Conservation (phyloP, 1,140 invertebrate species). For the Fragariocoptes setiger region DNA sequence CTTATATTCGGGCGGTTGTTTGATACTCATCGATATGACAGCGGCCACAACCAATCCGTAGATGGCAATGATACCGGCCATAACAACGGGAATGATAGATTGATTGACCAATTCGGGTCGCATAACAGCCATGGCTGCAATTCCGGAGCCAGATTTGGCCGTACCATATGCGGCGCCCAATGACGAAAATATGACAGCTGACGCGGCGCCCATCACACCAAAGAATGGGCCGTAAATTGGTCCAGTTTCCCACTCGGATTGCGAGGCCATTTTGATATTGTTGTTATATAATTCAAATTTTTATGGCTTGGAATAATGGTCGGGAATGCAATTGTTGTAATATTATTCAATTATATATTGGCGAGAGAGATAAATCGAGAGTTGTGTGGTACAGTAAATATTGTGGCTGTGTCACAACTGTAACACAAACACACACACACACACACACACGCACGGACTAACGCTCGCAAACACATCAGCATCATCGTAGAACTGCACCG, state of each 20-base stretch:
- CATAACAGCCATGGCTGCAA: constrained; percentile 98
- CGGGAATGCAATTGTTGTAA: no score
- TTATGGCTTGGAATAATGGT: no score
- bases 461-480: no score
- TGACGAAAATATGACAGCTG: constrained; percentile 87
- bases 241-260: constrained; percentile 20
- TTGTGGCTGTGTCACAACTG: no score
- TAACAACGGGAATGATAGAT: constrained; percentile 98
- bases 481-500: no score
- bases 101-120: constrained; percentile 98
- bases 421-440: no score
- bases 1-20: constrained; percentile 12
- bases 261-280: no score
- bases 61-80: constrained; percentile 99
- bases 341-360: no score
- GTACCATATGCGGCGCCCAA: constrained; percentile 97
- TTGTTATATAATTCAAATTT: no score
- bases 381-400: no score
- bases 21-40: constrained; percentile 58
- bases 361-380: no score
- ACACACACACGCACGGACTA: no score
- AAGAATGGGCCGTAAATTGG: constrained; percentile 82
- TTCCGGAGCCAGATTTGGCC: constrained; percentile 94
- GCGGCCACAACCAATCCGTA: constrained; percentile 96
- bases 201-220: constrained; percentile 89